Conservation (phyloP, 2,797 vertebrate species). For the Poecilia velifera region DNA sequence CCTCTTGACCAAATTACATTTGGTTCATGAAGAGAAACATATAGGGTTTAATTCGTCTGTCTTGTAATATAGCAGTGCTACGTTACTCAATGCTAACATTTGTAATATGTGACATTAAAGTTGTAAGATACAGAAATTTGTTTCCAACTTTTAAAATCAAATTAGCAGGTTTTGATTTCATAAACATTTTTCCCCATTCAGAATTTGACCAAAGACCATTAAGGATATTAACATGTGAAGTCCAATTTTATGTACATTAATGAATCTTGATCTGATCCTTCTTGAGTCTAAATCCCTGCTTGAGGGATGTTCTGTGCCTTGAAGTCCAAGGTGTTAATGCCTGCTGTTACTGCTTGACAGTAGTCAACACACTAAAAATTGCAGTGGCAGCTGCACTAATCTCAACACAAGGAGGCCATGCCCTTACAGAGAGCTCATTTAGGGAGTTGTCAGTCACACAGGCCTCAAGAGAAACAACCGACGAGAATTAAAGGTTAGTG, state of each 20-base stretch:
- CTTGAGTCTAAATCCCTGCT: background rate
- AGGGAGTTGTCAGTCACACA: conserved; percentile 16
- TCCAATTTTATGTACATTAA: background rate
- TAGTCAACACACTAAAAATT: background rate
- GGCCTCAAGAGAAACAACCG: background rate
- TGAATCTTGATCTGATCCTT: background rate
- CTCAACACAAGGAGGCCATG: conserved; percentile 3
- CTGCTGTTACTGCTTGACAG: background rate
- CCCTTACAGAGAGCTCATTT: conserved; percentile 1
- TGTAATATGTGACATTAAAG: background rate
- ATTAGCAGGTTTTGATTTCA: background rate
- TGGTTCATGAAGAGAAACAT: background rate
- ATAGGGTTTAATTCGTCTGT: background rate
- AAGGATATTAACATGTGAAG: background rate
- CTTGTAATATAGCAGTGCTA: background rate
- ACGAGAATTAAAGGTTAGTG: background rate
- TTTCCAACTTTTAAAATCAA: background rate
- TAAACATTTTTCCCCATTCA: background rate
- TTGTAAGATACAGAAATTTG: background rate
- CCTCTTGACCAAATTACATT: background rate
- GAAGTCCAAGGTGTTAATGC: background rate
- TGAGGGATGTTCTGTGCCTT: background rate
- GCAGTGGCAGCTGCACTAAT: conserved; percentile 5
- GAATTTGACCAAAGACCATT: background rate
- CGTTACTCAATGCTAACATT: background rate